These are phyloP conservation scores for Drosophila baimaii DNA, from an alignment of 1,140 invertebrate species.

Conservation along the genomic window DNA sequence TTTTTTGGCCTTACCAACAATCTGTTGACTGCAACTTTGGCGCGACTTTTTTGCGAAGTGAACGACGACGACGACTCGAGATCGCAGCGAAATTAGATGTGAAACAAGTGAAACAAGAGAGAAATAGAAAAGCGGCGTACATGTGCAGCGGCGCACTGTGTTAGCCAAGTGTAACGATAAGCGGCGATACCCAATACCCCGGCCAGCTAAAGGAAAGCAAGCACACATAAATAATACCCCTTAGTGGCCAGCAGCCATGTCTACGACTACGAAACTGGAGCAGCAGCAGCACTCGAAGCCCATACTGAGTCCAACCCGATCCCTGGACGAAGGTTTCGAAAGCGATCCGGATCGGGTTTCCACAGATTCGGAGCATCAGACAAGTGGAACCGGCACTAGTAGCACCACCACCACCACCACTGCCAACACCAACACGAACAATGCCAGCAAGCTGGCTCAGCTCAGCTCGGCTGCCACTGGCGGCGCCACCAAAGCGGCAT, in stretches of 20 bases:
- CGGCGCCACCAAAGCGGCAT: conserved; percentile 59
- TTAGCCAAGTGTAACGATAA: conserved; percentile 62
- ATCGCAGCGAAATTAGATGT: conserved; percentile 54
- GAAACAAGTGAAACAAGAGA: conserved; percentile 69
- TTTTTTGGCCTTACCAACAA: conserved; percentile 15
- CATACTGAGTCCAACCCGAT: conserved; percentile 84
- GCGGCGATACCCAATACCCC: conserved; percentile 57
- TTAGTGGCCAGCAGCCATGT: conserved; percentile 57
- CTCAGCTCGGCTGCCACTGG: conserved; percentile 81
- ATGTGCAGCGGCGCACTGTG: conserved; percentile 45
- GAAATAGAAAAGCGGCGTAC: conserved; percentile 56
- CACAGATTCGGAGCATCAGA: conserved; percentile 84
- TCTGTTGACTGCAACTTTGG: conserved; percentile 51
- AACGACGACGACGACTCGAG: conserved; percentile 30
- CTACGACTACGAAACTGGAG: conserved; percentile 80
- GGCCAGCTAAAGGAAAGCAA: conserved; percentile 26
- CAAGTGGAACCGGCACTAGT: conserved; percentile 71
- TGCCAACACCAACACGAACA: conserved; percentile 57
- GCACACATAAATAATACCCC: conserved; percentile 35
- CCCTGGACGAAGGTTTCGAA: conserved; percentile 85
- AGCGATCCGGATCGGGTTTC: conserved; percentile 85
- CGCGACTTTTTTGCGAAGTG: conserved; percentile 65
- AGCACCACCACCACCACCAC: conserved; percentile 30
- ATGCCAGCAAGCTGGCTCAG: conserved; percentile 79
- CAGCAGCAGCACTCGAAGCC: conserved; percentile 83